Evolutionary conservation across 1,140 invertebrate genomes (phyloP).

Genomic region (Trichogramma pretiosum): DNA sequence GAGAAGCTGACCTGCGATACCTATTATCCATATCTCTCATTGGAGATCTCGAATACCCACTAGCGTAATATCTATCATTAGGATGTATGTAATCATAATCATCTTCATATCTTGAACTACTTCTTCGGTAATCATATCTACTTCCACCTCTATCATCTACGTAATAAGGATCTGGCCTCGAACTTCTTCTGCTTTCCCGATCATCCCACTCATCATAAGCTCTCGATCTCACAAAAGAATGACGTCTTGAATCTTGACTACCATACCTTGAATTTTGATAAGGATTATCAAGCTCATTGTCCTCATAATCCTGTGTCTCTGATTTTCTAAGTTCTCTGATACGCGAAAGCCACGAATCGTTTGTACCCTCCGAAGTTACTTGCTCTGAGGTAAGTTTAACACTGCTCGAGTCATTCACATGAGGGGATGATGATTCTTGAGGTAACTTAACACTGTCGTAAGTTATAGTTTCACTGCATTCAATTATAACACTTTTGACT

Average conservation of each 20-base stretch:
- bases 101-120: conserved; percentile 3
- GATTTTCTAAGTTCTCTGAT: conserved; percentile 1
- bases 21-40: conserved; percentile 3
- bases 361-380: too few relatives aligned
- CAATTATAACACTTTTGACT: conserved; percentile 43
- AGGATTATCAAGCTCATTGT: conserved; percentile 16
- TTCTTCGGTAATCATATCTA: conserved; percentile 18
- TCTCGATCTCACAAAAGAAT: conserved; percentile 25
- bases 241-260: conserved; percentile 18
- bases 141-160: conserved; percentile 16
- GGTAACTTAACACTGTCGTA: too few relatives aligned
- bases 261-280: conserved; percentile 18
- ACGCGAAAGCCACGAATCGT: too few relatives aligned
- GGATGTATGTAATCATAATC: conserved; percentile 20
- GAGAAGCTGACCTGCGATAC: conserved; percentile 4
- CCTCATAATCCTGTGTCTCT: conserved; percentile 1
- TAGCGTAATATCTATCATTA: conserved; percentile 27
- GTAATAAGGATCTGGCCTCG: conserved; percentile 13
- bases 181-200: conserved; percentile 8
- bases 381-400: too few relatives aligned
- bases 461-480: conserved; percentile 29
- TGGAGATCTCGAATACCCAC: conserved; percentile 20
- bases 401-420: too few relatives aligned
- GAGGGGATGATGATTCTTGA: too few relatives aligned
- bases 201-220: conserved; percentile 22